Base-by-base conservation (phyloP, 2,888 invertebrate genomes). In the Gordius sp. region DNA sequence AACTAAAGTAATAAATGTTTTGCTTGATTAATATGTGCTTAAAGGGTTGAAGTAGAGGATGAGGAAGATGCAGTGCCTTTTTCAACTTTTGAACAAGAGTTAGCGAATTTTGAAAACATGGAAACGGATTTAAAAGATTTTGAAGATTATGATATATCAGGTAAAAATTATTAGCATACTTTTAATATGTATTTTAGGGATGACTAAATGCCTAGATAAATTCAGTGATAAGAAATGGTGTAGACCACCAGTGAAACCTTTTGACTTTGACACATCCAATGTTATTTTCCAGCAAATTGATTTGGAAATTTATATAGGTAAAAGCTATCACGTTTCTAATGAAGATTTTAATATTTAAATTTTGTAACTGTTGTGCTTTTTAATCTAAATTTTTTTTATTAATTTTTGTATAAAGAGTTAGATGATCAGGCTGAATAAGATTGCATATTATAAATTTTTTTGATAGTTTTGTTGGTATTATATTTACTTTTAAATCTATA, bases 211-310 rank as follows among this genome's bases (percentile, higher is more conserved):
- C 8, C 20, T 47, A 4, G 20, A 47, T n/a, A 23, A 20, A 4
- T n/a, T n/a, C 4, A 47, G 8, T n/a, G 20, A 47, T 20, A 4
- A 4, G 4, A 47, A 47, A 47, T 47, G 47, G 47, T 4, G 4
- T 4, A 47, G 47, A 20, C 47, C 47, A 18, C 23, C 23, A n/a
- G 13, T 20, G 8, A 13, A 13, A 33, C n/a, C 39, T 13, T 13
- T 33, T 8, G 39, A 33, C n/a, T 8, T 13, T 13, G 8, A 8
- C 4, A 47, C 20, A 18, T 13, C 8, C 20, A 47, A 20, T n/a
- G 4, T 47, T 13, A 47, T 20, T n/a, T 47, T 47, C 20, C 47
- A 47, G 20, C 47, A 47, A 47, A 47, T 47, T 47, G 47, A 47
- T 47, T 18, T 47, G 8, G 47, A 47, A 4, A 18, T 20, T n/a